Conservation (phyloP, 2,888 invertebrate genomes). For the Trachelus stipa region DNA sequence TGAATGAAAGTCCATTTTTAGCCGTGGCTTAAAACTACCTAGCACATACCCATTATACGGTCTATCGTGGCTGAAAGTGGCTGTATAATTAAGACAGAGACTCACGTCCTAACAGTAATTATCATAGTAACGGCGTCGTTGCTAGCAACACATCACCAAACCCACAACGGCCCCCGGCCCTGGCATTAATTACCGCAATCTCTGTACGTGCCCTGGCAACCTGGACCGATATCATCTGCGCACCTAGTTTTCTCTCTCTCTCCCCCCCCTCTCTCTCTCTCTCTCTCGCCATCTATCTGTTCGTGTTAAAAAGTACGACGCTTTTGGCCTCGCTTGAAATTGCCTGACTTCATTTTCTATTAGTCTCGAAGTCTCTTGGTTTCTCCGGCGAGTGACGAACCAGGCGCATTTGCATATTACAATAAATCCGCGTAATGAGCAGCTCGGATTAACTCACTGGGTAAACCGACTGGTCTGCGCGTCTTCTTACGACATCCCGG, state of each 20-base stretch:
- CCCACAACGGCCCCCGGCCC: slow-evolving; percentile 39
- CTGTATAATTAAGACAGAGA: slow-evolving; percentile 50
- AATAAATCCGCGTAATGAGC: slow-evolving; percentile 25
- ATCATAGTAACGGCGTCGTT: slow-evolving; percentile 55
- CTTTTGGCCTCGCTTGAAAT: not conserved
- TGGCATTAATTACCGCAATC: slow-evolving; percentile 62
- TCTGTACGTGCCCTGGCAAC: slow-evolving; percentile 53
- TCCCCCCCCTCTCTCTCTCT: no score
- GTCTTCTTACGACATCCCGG: slow-evolving; percentile 9
- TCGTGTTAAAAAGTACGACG: slow-evolving; percentile 8
- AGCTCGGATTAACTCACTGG: slow-evolving; percentile 13
- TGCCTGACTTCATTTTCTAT: not conserved
- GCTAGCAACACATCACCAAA: slow-evolving; percentile 49
- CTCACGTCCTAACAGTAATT: slow-evolving; percentile 54
- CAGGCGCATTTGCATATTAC: slow-evolving; percentile 21
- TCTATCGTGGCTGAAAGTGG: not conserved
- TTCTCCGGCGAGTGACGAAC: slow-evolving; percentile 16
- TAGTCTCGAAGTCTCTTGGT: slow-evolving; percentile 1
- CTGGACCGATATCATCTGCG: slow-evolving; percentile 13
- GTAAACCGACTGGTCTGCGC: not conserved
- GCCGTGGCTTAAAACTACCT: not conserved
- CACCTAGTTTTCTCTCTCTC: not conserved
- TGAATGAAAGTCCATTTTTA: not conserved
- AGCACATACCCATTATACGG: not conserved
- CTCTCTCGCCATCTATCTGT: not conserved